Conservation (phyloP, 2,888 invertebrate species). For the Chelonus formosanus region DNA sequence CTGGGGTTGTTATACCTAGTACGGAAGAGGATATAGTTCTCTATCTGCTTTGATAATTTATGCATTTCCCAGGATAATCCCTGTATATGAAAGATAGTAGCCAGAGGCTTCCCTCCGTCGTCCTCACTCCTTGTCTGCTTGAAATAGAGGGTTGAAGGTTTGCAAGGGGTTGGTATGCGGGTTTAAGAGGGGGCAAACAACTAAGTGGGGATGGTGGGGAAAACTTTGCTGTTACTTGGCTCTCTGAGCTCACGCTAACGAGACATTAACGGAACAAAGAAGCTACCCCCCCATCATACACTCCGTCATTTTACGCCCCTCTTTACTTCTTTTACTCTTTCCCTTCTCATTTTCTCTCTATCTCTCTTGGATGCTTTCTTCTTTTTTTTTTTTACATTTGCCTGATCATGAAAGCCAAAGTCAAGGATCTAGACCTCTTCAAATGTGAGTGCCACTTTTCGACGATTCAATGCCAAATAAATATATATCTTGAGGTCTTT, state of each 20-base stretch:
- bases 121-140: not conserved
- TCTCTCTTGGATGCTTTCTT: slow-evolving; percentile 9
- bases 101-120: slow-evolving; percentile 28
- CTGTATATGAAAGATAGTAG: slow-evolving; percentile 48
- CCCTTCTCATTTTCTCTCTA: slow-evolving; percentile 7
- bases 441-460: slow-evolving; percentile 10
- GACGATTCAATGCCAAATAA: slow-evolving; percentile 17
- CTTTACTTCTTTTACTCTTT: slow-evolving; percentile 2
- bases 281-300: slow-evolving; percentile 31
- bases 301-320: slow-evolving; percentile 28
- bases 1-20: not conserved
- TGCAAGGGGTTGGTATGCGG: slow-evolving; percentile 18
- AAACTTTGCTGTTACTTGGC: slow-evolving; percentile 24
- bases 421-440: slow-evolving; percentile 16
- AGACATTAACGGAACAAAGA: slow-evolving; percentile 48
- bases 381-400: slow-evolving; percentile 8
- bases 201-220: slow-evolving; percentile 21
- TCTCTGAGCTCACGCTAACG: slow-evolving; percentile 43
- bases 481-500: not conserved
- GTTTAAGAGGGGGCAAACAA: slow-evolving; percentile 30
- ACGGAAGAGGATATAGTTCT: slow-evolving; percentile 22
- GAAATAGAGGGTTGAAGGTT: slow-evolving; percentile 37
- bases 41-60: slow-evolving; percentile 51
- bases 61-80: slow-evolving; percentile 54
- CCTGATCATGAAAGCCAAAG: slow-evolving; percentile 29